Conservation (phyloP, 2,888 invertebrate genomes). For the Nineta flava region DNA sequence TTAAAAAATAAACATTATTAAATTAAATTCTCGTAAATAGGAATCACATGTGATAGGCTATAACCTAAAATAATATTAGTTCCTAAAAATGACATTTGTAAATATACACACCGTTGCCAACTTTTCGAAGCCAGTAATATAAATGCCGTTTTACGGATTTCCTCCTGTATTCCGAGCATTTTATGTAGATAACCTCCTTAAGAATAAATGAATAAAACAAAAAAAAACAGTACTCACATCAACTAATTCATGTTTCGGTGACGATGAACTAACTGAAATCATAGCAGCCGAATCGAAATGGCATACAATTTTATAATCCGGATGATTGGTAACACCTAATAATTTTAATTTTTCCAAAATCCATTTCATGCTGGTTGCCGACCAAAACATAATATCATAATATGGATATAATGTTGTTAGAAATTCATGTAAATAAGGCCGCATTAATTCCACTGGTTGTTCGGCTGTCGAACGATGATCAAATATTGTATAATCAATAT, state of each 20-base stretch:
- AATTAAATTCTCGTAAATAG: too few relatives aligned
- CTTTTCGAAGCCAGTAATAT: too few relatives aligned
- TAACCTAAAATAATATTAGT: too few relatives aligned
- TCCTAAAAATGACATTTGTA: too few relatives aligned
- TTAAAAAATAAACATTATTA: too few relatives aligned
- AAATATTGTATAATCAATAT: conserved; percentile 93
- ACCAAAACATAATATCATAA: conserved; percentile 97
- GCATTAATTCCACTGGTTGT: conserved; percentile 71
- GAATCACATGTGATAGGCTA: too few relatives aligned
- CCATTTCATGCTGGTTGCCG: conserved; percentile 97
- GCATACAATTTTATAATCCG: conserved; percentile 81
- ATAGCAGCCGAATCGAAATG: conserved; percentile 84
- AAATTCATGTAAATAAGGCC: conserved; percentile 91
- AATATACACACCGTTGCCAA: too few relatives aligned
- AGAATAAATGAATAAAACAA: too few relatives aligned
- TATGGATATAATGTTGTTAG: conserved; percentile 70
- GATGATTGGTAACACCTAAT: conserved; percentile 67
- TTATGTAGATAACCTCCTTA: too few relatives aligned
- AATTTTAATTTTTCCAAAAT: conserved; percentile 94
- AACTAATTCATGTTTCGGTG: conserved; percentile 71
- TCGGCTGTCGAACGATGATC: conserved; percentile 91
- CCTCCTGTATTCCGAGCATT: too few relatives aligned
- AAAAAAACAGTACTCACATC: conserved; percentile 43
- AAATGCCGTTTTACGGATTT: neutral
- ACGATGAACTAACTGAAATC: conserved; percentile 67